Conservation (phyloP, 2,888 invertebrate species). For the Hipparchia semele region DNA sequence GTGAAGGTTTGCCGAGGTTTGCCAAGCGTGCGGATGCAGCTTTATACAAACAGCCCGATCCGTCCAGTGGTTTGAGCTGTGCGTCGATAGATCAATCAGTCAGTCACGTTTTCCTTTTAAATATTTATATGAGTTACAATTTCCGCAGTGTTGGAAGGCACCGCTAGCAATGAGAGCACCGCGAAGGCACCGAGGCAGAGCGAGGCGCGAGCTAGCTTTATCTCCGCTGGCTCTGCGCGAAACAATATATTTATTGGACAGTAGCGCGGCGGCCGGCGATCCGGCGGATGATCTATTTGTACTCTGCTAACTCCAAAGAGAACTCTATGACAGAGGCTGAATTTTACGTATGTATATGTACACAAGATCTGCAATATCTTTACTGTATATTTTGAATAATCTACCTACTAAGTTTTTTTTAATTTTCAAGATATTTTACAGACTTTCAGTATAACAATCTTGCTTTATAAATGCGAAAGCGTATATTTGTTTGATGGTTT, state of each 20-base stretch:
- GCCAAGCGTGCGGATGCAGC: too few species aligned
- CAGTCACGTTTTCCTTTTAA: too few species aligned
- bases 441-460: neutral
- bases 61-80: too few species aligned
- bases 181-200: conserved; percentile 68
- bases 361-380: neutral
- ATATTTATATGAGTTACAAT: neutral
- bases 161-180: conserved; percentile 50
- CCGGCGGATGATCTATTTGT: conserved; percentile 79
- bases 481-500: too few species aligned
- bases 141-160: neutral
- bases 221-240: conserved; percentile 80
- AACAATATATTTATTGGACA: conserved; percentile 84
- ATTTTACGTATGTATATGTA: conserved; percentile 19
- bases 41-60: too few species aligned
- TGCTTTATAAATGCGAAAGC: too few species aligned
- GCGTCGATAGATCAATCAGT: too few species aligned
- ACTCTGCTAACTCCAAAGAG: conserved; percentile 59
- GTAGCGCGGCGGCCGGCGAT: conserved; percentile 63
- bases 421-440: neutral
- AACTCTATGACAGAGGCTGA: conserved; percentile 42
- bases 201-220: conserved; percentile 82
- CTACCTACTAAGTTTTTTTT: too few species aligned
- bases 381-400: neutral
- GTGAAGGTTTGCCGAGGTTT: too few species aligned